Base-by-base conservation (phyloP, 2,797 vertebrate genomes). In the Podarcis lilfordi region DNA sequence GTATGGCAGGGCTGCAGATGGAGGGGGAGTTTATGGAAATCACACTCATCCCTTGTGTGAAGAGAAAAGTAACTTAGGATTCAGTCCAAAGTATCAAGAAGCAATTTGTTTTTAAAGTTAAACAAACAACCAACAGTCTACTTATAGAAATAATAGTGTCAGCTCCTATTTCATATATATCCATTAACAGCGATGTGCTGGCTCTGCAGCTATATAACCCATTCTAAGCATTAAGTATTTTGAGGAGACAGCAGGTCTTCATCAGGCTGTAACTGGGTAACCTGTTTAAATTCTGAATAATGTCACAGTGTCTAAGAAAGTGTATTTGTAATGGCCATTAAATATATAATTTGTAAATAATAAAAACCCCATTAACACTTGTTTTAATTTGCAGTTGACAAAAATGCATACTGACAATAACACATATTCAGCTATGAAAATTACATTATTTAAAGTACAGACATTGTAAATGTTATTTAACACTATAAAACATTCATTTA, bases 321-420 rank as follows among this genome's bases (percentile, higher is more conserved):
- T 66, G 7, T 88, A 66, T 77, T 89, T 88, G 23, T 59, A 43
- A 25, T 79, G 37, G 3, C 19, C 82, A 25, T 40, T 81, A 81
- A 64, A 59, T 82, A 35, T 84, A 77, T 50, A 89, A 35, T 92
- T 92, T 92, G 92, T 93, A 92, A 89, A 89, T 94, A 92, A 92
- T 72, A 89, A 82, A 21, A 84, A 90, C 23, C 86, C 92, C 74
- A 89, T 84, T 17, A 85, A 86, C 92, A 91, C 11, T 37, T 91
- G 80, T 71, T 43, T 61, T 88, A 89, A 55, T 80, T 92, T 92
- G 50, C 13, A 88, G 43, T 92, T 89, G 91, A 91, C 91, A 77
- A 92, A 93, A 90, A 32, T 78, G 90, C 66, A 83, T 35, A 69
- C 29, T 82, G 17, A 59, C 45, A 72, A 7, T 45, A 84, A 55